Evolutionary conservation across 2,888 invertebrate species (phyloP).

Genomic region (Apotomis capreana): DNA sequence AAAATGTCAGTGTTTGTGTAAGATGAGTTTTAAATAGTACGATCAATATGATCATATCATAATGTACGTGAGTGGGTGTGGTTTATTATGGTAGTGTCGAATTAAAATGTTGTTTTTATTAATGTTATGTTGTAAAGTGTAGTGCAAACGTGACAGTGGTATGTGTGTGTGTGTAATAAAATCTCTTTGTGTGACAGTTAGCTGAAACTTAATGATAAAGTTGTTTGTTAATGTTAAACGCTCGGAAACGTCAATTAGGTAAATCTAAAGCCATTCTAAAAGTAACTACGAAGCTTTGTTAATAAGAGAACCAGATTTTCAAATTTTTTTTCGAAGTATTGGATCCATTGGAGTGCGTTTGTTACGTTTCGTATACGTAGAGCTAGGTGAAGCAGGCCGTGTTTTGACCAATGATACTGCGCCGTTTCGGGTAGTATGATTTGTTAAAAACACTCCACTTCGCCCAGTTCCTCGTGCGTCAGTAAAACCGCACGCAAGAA

Average conservation of each 20-base stretch:
- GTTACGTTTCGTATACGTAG: neutral
- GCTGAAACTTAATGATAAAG: conserved; percentile 60
- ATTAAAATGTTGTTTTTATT: conserved; percentile 42
- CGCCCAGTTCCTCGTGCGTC: too few relatives aligned
- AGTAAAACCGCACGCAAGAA: too few relatives aligned
- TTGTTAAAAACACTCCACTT: too few relatives aligned
- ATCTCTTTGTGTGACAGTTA: conserved; percentile 52
- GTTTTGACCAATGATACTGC: too few relatives aligned
- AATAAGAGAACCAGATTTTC: conserved; percentile 52
- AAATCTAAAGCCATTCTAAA: conserved; percentile 69
- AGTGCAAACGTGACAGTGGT: conserved; percentile 18
- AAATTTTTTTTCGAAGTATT: neutral
- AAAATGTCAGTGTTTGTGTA: conserved; percentile 48
- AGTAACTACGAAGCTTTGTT: conserved; percentile 65
- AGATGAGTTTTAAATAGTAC: conserved; percentile 37
- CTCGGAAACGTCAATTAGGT: conserved; percentile 44
- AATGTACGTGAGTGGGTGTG: conserved; percentile 25
- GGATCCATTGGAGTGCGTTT: neutral
- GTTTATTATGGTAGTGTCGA: conserved; percentile 38
- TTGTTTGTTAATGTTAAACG: conserved; percentile 49
- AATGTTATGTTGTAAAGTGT: conserved; percentile 43
- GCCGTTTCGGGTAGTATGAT: too few relatives aligned
- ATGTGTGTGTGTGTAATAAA: conserved; percentile 19
- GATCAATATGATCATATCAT: conserved; percentile 7
- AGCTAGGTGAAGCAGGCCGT: too few relatives aligned